phyloP scores from a whole-genome alignment of 1,140 invertebrate genomes.

The Mycetomoellerius zeteki region DNA sequence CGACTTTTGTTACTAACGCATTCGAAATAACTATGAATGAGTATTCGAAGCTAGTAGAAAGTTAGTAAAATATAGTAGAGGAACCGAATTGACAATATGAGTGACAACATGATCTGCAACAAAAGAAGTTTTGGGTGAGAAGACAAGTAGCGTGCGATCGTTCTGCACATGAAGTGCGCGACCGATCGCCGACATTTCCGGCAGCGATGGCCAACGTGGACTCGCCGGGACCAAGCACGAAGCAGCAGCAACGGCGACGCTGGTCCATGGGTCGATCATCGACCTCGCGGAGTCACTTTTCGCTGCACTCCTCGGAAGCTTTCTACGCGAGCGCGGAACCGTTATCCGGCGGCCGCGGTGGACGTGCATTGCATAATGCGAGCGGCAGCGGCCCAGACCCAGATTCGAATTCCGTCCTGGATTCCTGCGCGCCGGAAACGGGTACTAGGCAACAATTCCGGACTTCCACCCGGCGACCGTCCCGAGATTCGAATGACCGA shows the following conservation, averaged over 20 bases:
- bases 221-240: slow-evolving; percentile 33
- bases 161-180: slow-evolving; percentile 25
- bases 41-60: not conserved
- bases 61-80: not conserved
- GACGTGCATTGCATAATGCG: slow-evolving; percentile 84
- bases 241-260: slow-evolving; percentile 53
- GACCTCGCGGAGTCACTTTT: slow-evolving; percentile 74
- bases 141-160: not conserved
- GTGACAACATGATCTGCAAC: not conserved
- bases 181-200: slow-evolving; percentile 23
- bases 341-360: slow-evolving; percentile 75
- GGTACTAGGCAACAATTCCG: slow-evolving; percentile 36
- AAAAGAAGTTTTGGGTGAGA: not conserved
- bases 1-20: not conserved
- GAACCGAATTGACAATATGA: not conserved
- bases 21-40: not conserved
- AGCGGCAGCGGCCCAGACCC: slow-evolving; percentile 78
- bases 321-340: slow-evolving; percentile 79
- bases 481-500: slow-evolving; percentile 7
- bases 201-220: slow-evolving; percentile 49
- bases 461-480: slow-evolving; percentile 44
- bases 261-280: slow-evolving; percentile 67
- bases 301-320: slow-evolving; percentile 75
- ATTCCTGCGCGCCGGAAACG: slow-evolving; percentile 71
- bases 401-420: slow-evolving; percentile 78